These are phyloP conservation scores for Peromyscus aztecus DNA, from an alignment of 2,797 vertebrate genomes.

Conservation along the genomic window DNA sequence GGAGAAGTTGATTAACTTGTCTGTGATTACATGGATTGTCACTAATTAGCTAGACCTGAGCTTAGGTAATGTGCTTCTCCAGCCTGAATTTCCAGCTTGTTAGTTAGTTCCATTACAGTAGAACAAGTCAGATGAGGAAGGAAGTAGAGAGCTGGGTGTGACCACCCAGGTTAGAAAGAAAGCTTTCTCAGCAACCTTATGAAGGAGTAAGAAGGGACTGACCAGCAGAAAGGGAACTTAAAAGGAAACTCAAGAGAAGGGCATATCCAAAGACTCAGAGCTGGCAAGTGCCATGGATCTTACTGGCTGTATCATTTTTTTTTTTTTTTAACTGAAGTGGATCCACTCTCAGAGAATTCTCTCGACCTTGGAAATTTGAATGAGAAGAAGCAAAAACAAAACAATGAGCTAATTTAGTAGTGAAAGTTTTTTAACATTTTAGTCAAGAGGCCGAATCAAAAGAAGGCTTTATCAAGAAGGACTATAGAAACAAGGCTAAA, in stretches of 20 bases:
- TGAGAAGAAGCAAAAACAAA: slow-evolving; percentile 39
- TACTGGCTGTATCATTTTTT: background rate
- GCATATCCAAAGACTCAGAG: background rate
- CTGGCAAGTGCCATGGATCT: background rate
- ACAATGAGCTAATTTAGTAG: background rate
- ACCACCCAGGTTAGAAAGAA: background rate
- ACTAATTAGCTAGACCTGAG: background rate
- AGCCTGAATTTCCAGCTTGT: background rate
- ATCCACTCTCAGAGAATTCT: background rate
- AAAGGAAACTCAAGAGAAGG: background rate
- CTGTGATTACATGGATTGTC: background rate
- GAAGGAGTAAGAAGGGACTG: background rate
- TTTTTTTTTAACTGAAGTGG: background rate
- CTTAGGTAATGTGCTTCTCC: background rate
- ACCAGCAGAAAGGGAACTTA: background rate
- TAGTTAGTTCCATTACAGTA: background rate
- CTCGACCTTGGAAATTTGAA: background rate
- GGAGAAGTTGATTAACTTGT: background rate
- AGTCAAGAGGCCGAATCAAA: background rate
- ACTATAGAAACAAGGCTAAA: slow-evolving; percentile 1
- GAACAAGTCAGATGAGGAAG: background rate
- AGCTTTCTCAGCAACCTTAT: background rate
- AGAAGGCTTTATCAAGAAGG: background rate
- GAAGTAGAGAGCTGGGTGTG: background rate
- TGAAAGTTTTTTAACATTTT: background rate